Evolutionary conservation across 2,888 invertebrate genomes (phyloP), one percentile per base, ranked within the genome.

Genomic region (Palloptera scutellata): DNA sequence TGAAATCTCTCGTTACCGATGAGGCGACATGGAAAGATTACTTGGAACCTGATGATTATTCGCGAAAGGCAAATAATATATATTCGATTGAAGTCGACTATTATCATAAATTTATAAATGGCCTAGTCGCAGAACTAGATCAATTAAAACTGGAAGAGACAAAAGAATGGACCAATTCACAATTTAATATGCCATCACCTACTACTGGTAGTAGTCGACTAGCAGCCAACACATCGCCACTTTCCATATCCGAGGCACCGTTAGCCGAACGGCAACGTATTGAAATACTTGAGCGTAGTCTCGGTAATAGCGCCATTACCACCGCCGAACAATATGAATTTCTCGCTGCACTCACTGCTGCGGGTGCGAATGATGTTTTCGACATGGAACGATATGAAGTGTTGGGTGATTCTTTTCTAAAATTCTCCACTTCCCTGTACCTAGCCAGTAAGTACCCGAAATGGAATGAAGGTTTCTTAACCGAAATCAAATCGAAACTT

Each of bases 381-480:
- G 91, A 93, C 80, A 86, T 93, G 79, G 96, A 96, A 82, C 86
- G 94, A 6, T 85, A 92, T 45, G 95, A 96, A 84, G 91, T 93
- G 0, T 87, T 96, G 48, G 96, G 96, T 0, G 96, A 96, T 86
- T 91, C 94, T 0, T 92, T 92, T 76, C 85, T 96, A 2, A 96
- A 96, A 83, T 90, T 91, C 73, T 88, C 90, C 40, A 85, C 88
- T 9, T 91, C 94, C 0, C 84, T 92, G 0, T 92, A 88, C 81
- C 85, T 95, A 40, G 91, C 88, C 75, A 87, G 89, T 70, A 85
- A 86, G 5, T 92, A 89, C 81, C 87, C 89, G 0, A 82, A 85
- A 0, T 89, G 88, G 77, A 88, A 90, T 75, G 95, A 96, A 84
- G 95, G 95, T 0, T 87, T 87, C 67, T 85, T 95, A 19, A 93